Evolutionary conservation across 2,113 vertebrate genomes (phyloP).

Genomic region (Atrichornis clamosus): DNA sequence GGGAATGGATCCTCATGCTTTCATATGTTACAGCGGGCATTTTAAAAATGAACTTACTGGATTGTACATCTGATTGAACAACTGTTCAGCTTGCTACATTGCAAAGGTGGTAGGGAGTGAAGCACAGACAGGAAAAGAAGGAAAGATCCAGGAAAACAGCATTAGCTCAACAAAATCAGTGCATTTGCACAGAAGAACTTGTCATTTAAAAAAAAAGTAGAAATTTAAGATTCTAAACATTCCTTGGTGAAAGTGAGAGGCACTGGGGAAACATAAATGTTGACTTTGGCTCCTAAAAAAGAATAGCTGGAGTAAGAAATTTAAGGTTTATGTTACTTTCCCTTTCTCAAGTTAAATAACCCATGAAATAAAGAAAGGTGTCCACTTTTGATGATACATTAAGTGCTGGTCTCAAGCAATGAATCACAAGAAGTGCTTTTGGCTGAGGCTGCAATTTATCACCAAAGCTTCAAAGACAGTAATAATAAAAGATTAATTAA

Average conservation of each 20-base stretch:
- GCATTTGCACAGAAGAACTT: conserved; percentile 77
- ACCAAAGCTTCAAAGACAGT: conserved; percentile 73
- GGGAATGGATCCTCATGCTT: conserved; percentile 89
- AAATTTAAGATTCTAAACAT: conserved; percentile 82
- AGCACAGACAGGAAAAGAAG: conserved; percentile 79
- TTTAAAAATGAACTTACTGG: conserved; percentile 92
- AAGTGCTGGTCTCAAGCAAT: conserved; percentile 76
- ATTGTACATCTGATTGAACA: conserved; percentile 99
- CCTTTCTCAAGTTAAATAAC: conserved; percentile 82
- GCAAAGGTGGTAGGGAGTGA: conserved; percentile 83
- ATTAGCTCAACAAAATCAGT: conserved; percentile 83
- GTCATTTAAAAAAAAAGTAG: conserved; percentile 50
- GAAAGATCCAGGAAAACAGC: conserved; percentile 86
- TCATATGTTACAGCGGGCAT: conserved; percentile 83
- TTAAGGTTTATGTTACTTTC: conserved; percentile 82
- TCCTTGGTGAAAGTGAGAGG: conserved; percentile 77
- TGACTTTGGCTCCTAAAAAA: conserved; percentile 82
- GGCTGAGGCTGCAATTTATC: conserved; percentile 74
- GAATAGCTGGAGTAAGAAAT: conserved; percentile 80
- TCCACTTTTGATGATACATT: conserved; percentile 82
- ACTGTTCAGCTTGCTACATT: conserved; percentile 99
- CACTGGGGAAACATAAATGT: conserved; percentile 77
- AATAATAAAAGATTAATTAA: conserved; percentile 83
- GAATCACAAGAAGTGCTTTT: conserved; percentile 75
- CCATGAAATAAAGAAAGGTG: conserved; percentile 84